phyloP scores from a whole-genome alignment of 2,888 invertebrate species.

The Mythimna lalbum region DNA sequence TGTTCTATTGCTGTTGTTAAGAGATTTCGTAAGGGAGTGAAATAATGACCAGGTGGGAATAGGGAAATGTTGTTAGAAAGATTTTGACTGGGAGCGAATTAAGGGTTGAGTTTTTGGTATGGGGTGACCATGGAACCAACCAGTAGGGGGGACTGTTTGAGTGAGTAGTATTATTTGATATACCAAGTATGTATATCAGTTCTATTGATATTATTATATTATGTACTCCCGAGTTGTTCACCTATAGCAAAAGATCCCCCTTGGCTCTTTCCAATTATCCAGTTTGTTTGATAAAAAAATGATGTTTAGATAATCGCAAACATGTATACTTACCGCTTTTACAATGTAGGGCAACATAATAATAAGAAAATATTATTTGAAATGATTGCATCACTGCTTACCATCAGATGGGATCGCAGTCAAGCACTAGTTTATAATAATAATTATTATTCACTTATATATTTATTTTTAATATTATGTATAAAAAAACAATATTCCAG shows the following conservation, averaged over 20 bases:
- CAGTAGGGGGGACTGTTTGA: no score
- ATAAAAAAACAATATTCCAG: conserved; percentile 7
- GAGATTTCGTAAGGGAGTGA: conserved; percentile 59
- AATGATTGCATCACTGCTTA: no score
- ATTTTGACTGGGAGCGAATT: conserved; percentile 2
- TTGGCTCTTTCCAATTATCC: neutral
- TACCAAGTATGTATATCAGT: neutral
- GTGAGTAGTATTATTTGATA: neutral
- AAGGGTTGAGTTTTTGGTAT: conserved; percentile 9
- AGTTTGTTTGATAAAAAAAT: neutral
- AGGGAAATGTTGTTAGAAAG: conserved; percentile 1
- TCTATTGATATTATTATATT: neutral
- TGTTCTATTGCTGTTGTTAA: conserved; percentile 58
- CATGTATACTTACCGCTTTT: neutral
- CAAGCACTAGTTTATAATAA: no score
- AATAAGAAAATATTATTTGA: no score
- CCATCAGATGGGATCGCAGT: no score
- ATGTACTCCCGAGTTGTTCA: neutral
- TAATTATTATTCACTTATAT: no score
- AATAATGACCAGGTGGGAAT: conserved; percentile 26
- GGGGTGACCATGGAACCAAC: neutral
- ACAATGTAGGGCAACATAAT: neutral
- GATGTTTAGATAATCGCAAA: neutral
- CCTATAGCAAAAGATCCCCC: neutral
- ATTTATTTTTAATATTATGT: no score